These are phyloP conservation scores for Corythaeola cristata DNA, from an alignment of 2,113 vertebrate species.

Conservation along the genomic window DNA sequence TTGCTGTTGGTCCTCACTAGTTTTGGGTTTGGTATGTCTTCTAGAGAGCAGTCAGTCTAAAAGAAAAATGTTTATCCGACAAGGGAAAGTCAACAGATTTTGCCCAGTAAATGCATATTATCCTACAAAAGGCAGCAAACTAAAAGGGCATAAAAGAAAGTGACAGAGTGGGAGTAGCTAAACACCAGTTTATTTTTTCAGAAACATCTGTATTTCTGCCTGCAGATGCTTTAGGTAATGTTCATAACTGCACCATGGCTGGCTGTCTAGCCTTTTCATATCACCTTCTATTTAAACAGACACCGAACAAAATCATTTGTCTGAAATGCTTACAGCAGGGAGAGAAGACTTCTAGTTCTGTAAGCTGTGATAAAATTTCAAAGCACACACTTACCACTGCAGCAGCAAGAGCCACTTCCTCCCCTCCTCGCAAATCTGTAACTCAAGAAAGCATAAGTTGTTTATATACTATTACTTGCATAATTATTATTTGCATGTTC, in stretches of 20 bases:
- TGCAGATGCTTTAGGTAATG: not conserved
- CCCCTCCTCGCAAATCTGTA: slow-evolving; percentile 46
- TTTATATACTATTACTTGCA: not conserved
- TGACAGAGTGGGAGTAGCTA: not conserved
- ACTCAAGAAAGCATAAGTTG: not conserved
- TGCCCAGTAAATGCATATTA: not conserved
- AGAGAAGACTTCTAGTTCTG: not conserved
- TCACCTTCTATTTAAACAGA: not conserved
- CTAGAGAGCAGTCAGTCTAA: slow-evolving; percentile 35
- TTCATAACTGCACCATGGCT: not conserved
- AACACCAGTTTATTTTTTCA: not conserved
- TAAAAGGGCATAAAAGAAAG: not conserved
- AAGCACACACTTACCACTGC: slow-evolving; percentile 24
- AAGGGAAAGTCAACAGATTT: not conserved
- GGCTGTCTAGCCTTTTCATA: not conserved
- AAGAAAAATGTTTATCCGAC: not conserved
- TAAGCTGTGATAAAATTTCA: not conserved
- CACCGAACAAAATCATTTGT: not conserved
- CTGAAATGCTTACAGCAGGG: not conserved
- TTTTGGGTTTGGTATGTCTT: not conserved
- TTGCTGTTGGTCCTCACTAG: slow-evolving; percentile 38
- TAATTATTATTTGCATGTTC: not conserved
- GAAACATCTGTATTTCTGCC: not conserved
- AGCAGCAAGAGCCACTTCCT: slow-evolving; percentile 49
- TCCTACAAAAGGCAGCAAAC: not conserved